Base-by-base conservation (phyloP, 2,888 invertebrate species). In the Leptinotarsa tumamoca region DNA sequence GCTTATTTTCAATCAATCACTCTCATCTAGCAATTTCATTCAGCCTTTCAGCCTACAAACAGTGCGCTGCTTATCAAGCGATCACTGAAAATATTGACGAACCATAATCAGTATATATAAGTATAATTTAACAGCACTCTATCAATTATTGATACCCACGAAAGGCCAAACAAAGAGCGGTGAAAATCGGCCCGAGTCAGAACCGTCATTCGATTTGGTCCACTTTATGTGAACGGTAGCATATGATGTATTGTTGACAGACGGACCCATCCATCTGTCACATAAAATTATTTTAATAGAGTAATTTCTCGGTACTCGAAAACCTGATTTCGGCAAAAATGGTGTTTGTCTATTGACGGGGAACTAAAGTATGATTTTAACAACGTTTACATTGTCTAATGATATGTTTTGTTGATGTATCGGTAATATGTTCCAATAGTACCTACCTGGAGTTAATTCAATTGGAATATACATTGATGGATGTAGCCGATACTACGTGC, bases 221-320 rank as follows among this genome's bases (percentile, higher is more conserved):
- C 74, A 76, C 84, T 86, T 75, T 84, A 81, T 85, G 82, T 84
- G 85, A 79, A 86, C 87, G 84, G 88, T 87, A 87, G 87, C 87
- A 87, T 87, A 87, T 88, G 87, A 88, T 87, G 84, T 84, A 84
- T 83, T 87, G 87, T 86, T 87, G 85, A 86, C 86, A 85, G 80
- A 84, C 80, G 82, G 79, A 80, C 79, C 83, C 78, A 82, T 85
- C 86, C 86, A 86, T 87, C 85, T 87, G 87, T 86, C 87, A 85
- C 86, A 85, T 86, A 87, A 87, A 87, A 87, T 87, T 86, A 87
- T 87, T 87, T 88, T 87, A 87, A 88, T 87, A 82, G 85, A 83
- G 79, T 82, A 82, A 85, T 84, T 84, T 84, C 79, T 78, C 68
- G 73, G 73, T 77, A 78, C 83, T 82, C 71, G 76, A 82, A 79